These are phyloP conservation scores for Melanotaenia pygmaea DNA, from an alignment of 2,797 vertebrate species.

Conservation along the genomic window DNA sequence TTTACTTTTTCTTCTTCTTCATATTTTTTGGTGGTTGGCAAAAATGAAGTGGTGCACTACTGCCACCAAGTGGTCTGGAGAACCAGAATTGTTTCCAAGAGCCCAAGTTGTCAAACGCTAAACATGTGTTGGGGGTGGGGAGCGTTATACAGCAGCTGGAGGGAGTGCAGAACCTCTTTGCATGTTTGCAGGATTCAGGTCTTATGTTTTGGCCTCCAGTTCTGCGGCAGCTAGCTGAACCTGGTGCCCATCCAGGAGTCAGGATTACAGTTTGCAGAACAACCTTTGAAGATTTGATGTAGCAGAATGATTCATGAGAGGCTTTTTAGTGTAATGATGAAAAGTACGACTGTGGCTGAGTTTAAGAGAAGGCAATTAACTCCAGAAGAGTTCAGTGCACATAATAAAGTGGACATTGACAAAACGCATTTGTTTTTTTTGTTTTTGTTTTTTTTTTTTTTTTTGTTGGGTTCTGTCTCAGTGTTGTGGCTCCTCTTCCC, in stretches of 20 bases:
- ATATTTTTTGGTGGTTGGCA: background rate
- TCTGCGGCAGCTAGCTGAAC: slow-evolving; percentile 21
- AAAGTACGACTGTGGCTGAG: slow-evolving; percentile 70
- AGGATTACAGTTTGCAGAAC: slow-evolving; percentile 21
- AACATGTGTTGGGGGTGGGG: slow-evolving; percentile 23
- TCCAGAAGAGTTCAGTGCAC: slow-evolving; percentile 53
- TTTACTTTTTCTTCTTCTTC: slow-evolving; percentile 10
- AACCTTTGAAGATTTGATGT: slow-evolving; percentile 34
- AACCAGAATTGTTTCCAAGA: no score
- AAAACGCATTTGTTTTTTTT: slow-evolving; percentile 65
- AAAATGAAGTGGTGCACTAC: no score
- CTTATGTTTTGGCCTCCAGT: slow-evolving; percentile 38
- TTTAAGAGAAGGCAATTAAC: slow-evolving; percentile 78
- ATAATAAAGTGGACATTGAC: slow-evolving; percentile 67
- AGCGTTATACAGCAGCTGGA: slow-evolving; percentile 63
- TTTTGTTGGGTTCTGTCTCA: slow-evolving; percentile 41
- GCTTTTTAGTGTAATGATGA: slow-evolving; percentile 75
- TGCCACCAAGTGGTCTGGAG: no score
- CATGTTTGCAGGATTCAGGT: slow-evolving; percentile 50
- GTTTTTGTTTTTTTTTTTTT: slow-evolving; percentile 61
- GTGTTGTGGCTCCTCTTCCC: slow-evolving; percentile 40
- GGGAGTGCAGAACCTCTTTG: slow-evolving; percentile 33
- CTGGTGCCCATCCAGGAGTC: slow-evolving; percentile 3
- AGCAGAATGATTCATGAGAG: slow-evolving; percentile 63
- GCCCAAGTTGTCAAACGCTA: no score